phyloP scores from a whole-genome alignment of 2,113 vertebrate species.

The Martes martes region DNA sequence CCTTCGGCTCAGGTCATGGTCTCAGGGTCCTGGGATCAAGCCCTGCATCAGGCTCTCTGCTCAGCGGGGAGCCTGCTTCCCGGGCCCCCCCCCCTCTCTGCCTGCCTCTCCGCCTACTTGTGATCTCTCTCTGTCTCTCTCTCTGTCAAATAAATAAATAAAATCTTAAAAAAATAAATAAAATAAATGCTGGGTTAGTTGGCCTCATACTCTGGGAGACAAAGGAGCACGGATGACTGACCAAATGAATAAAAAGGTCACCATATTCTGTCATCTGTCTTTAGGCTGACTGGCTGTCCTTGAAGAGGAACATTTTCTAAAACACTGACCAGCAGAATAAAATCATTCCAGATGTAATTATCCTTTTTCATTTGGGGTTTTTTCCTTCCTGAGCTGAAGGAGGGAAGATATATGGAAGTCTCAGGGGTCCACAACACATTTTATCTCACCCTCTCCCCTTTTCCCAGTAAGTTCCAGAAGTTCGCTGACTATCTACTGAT shows the following conservation, averaged over 20 bases:
- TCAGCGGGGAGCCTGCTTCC: no score
- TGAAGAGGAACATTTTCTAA: constrained; percentile 7
- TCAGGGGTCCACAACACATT: not conserved
- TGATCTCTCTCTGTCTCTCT: no score
- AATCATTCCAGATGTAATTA: not conserved
- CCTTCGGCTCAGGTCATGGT: no score
- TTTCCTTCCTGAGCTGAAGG: not conserved
- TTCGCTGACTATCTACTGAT: not conserved
- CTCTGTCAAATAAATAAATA: no score
- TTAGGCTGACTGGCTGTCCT: not conserved
- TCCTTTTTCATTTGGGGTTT: not conserved
- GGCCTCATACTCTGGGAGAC: constrained; percentile 22
- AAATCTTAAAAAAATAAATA: no score
- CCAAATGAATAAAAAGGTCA: constrained; percentile 13
- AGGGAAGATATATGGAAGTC: not conserved
- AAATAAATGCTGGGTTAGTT: not conserved
- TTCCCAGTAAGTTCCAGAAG: not conserved
- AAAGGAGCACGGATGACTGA: not conserved
- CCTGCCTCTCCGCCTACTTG: no score
- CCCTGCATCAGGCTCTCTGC: no score
- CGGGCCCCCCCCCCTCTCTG: no score
- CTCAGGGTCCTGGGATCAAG: no score
- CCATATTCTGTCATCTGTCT: not conserved
- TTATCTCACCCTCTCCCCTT: not conserved
- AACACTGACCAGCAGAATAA: not conserved